Percentiles rank a stretch among this genome's conserved stretches.
phyloP scores from a whole-genome alignment of 1,140 invertebrate species.

The Lucilia sericata region DNA sequence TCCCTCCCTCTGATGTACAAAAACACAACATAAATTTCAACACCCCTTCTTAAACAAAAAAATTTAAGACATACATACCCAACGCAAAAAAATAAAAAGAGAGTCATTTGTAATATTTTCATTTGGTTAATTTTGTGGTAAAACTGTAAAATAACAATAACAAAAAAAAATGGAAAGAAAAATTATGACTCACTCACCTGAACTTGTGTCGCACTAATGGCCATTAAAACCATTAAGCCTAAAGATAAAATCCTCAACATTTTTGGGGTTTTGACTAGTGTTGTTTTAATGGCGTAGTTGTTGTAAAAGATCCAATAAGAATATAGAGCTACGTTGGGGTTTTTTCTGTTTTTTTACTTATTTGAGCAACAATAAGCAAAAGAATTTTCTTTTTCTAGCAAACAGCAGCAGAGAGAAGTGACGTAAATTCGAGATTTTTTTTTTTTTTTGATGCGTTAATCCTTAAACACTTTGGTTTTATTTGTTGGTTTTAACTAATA shows the following conservation, averaged over 20 bases:
- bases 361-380: background rate
- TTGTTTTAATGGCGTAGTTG: background rate
- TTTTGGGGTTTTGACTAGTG: background rate
- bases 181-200: constrained; percentile 30
- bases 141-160: too few relatives aligned
- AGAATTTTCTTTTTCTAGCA: too few relatives aligned
- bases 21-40: too few relatives aligned
- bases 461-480: background rate
- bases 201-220: constrained; percentile 35
- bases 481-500: too few relatives aligned
- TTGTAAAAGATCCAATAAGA: background rate
- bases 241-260: constrained; percentile 35
- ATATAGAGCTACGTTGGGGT: background rate
- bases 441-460: background rate
- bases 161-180: background rate
- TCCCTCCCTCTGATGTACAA: background rate
- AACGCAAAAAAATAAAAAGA: background rate
- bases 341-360: background rate
- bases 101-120: too few relatives aligned
- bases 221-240: constrained; percentile 35
- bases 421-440: constrained; percentile 31
- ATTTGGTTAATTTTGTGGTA: too few relatives aligned
- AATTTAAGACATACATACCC: too few relatives aligned
- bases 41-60: too few relatives aligned
- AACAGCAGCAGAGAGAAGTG: too few relatives aligned